Evolutionary conservation across 1,140 invertebrate species (phyloP).

Genomic region (Leptestheria dahalacensis): DNA sequence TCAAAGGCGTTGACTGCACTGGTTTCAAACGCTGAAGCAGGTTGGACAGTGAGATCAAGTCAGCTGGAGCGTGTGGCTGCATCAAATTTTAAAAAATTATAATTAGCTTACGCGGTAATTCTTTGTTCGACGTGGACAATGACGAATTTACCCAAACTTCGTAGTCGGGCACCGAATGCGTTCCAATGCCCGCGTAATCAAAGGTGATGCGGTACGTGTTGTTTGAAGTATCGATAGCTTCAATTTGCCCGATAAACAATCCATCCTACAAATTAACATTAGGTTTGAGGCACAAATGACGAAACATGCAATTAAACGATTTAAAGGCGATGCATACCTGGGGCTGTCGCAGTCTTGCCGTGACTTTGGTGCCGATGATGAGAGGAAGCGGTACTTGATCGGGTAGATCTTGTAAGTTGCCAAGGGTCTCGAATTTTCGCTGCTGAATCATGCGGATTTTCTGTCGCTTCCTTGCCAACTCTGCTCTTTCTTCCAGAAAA

Average conservation of each 20-base stretch:
- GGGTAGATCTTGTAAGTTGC: conserved; percentile 75
- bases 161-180: conserved; percentile 90
- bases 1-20: no score
- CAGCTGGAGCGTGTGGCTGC: no score
- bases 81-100: no score
- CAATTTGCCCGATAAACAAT: conserved; percentile 87
- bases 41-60: no score
- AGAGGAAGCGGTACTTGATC: conserved; percentile 89
- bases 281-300: no score
- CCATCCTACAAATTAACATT: no score
- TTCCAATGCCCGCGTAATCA: conserved; percentile 80
- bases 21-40: no score
- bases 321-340: no score
- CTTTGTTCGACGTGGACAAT: no score
- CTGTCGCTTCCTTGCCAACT: conserved; percentile 74
- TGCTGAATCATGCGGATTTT: conserved; percentile 90
- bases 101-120: no score
- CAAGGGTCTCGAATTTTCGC: conserved; percentile 66
- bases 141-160: conserved; percentile 79
- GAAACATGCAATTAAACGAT: no score
- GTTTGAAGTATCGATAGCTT: conserved; percentile 92
- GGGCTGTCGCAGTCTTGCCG: conserved; percentile 71
- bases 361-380: conserved; percentile 91
- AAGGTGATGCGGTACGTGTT: conserved; percentile 96
- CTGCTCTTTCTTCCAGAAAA: conserved; percentile 82